phyloP scores from a whole-genome alignment of 2,888 invertebrate genomes.

The Drosophila rubida region DNA sequence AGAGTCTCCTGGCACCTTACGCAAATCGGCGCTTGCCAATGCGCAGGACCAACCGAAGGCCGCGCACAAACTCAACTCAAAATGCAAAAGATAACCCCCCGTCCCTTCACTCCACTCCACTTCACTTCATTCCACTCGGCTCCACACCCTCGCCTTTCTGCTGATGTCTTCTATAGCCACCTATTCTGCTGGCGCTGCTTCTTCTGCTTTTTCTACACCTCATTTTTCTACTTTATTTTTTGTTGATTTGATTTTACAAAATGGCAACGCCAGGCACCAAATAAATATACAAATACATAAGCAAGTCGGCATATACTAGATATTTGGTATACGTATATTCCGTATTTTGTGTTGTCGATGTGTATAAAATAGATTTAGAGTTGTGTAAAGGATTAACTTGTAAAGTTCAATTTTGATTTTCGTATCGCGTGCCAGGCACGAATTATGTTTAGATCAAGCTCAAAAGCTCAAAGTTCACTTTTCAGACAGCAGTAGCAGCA shows the following conservation, averaged over 20 bases:
- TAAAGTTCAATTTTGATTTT: conserved; percentile 81
- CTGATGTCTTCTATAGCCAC: conserved; percentile 5
- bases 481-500: conserved; percentile 6
- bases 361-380: conserved; percentile 35
- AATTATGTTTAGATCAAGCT: conserved; percentile 70
- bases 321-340: not conserved
- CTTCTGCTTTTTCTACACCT: not conserved
- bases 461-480: conserved; percentile 63
- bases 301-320: not conserved
- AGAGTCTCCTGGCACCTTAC: conserved; percentile 69
- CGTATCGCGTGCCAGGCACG: conserved; percentile 66
- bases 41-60: conserved; percentile 74
- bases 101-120: not conserved
- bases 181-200: not conserved
- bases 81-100: conserved; percentile 44
- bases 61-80: conserved; percentile 27
- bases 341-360: not conserved
- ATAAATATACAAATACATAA: conserved; percentile 16
- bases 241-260: conserved; percentile 27
- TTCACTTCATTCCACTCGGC: not conserved
- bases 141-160: not conserved
- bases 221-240: not conserved
- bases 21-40: conserved; percentile 73
- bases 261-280: conserved; percentile 18
- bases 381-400: conserved; percentile 70